Evolutionary conservation across 2,113 vertebrate species (phyloP), one percentile per base, ranked within the genome.

Genomic region (Lipotes vexillifer): DNA sequence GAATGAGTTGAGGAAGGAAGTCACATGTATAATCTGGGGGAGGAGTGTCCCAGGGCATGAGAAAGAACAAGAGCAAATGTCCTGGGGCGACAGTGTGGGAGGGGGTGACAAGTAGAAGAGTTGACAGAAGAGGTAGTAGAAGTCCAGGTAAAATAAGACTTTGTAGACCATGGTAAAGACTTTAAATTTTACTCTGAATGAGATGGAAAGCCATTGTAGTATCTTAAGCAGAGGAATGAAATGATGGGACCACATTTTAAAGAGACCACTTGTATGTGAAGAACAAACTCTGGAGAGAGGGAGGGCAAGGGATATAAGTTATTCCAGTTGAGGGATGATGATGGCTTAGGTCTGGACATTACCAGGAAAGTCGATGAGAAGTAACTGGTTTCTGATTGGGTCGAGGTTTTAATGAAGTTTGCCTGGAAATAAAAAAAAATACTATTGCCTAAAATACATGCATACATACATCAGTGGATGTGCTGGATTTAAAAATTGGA

Each of bases 1-100:
- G 0, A 74, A 88, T 72, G 74, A 96, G 85, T 49, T 95, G 59
- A 97, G 83, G 86, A 92, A 97, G 93, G 78, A 96, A 93, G 72
- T 97, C 95, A 96, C 52, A 59, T 55, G 95, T 46, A 33, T 68
- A 49, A 49, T 3, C 44, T 23, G 9, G 31, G 20, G 21, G 25
- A 88, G 71, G 52, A 36, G 15, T n/a, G 11, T 71, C 21, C 5
- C 29, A 57, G 55, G n/a, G 46, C 15, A 8, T 41, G 20, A 52
- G 59, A 31, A 78, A 63, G 49, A 21, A 52, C 17, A 17, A 9
- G 17, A 18, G 63, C 27, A 59, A 61, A 38, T 17, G 29, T 4
- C 25, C 44, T 71, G 82, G 87, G 31, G 41, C 25, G 5, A 44
- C 6, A 33, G 33, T 44, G 55, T 46, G 44, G 13, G 18, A n/a